Percentiles rank a stretch among this genome's conserved stretches.
Conservation (phyloP, 2,113 vertebrate genomes). For the Leptobrachium leishanense region DNA sequence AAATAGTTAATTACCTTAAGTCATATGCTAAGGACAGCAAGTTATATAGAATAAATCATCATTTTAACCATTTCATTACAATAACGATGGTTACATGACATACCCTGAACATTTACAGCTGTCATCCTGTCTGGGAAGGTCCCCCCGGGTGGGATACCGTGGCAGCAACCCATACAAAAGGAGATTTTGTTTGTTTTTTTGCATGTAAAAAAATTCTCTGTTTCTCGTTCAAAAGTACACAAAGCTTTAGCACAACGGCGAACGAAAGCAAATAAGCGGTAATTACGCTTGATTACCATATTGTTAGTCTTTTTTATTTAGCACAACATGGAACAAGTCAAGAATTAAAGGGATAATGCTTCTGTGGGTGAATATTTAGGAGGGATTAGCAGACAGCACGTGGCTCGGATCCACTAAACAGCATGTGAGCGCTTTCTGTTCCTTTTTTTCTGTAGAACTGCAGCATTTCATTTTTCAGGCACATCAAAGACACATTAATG, state of each 20-base stretch:
- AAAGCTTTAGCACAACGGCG: neutral
- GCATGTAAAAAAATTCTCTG: neutral
- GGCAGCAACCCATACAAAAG: too few relatives aligned
- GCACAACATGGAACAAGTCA: neutral
- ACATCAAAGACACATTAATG: neutral
- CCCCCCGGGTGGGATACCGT: too few relatives aligned
- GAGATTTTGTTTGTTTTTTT: too few relatives aligned
- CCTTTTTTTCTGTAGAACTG: neutral
- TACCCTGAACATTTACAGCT: too few relatives aligned
- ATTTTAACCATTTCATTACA: too few relatives aligned
- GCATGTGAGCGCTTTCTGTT: neutral
- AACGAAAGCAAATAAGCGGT: neutral
- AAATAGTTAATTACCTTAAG: too few relatives aligned
- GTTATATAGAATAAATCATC: too few relatives aligned
- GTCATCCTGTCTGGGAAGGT: too few relatives aligned
- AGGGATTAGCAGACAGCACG: constrained; percentile 1
- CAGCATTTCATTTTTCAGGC: neutral
- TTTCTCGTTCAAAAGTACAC: too few relatives aligned
- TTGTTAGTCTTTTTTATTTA: constrained; percentile 19
- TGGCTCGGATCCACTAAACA: neutral
- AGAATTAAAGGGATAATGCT: constrained; percentile 6
- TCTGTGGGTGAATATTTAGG: constrained; percentile 1
- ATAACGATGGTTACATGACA: too few relatives aligned
- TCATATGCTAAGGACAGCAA: too few relatives aligned
- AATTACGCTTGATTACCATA: constrained; percentile 13